Evolutionary conservation across 2,888 invertebrate genomes (phyloP).

Genomic region (Itoplectis maculator): DNA sequence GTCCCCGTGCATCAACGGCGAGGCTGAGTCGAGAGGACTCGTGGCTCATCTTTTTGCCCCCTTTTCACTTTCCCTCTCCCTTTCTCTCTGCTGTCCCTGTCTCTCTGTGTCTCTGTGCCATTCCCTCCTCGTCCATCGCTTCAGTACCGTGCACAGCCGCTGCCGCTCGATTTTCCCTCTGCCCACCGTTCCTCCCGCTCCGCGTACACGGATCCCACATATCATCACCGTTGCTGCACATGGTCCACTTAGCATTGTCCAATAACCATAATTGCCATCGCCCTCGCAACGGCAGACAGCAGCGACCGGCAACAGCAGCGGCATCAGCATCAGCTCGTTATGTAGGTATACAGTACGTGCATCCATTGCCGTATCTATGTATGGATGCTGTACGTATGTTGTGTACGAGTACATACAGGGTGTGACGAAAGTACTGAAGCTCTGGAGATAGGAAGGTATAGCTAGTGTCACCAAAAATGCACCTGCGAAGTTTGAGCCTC

Average conservation of each 20-base stretch:
- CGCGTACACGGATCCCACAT: slow-evolving; percentile 61
- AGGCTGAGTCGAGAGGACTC: slow-evolving; percentile 18
- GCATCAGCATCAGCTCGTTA: slow-evolving; percentile 40
- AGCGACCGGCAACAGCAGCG: slow-evolving; percentile 53
- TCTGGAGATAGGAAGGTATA: too few species aligned
- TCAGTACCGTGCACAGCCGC: neutral
- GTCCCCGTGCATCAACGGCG: slow-evolving; percentile 39
- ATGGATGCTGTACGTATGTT: too few species aligned
- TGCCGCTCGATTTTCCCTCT: neutral
- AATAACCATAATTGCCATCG: slow-evolving; percentile 72
- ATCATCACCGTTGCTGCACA: slow-evolving; percentile 67
- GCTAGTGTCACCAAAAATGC: too few species aligned
- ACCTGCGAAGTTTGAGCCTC: too few species aligned
- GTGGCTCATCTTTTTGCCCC: slow-evolving; percentile 36
- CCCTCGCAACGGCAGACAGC: slow-evolving; percentile 55
- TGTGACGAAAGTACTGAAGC: too few species aligned
- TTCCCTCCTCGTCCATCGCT: neutral
- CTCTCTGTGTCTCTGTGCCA: neutral
- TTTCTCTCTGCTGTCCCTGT: slow-evolving; percentile 32
- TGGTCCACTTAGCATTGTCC: slow-evolving; percentile 73
- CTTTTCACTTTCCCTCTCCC: slow-evolving; percentile 25
- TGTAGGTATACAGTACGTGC: slow-evolving; percentile 15
- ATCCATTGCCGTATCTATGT: slow-evolving; percentile 6
- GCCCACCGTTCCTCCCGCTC: neutral
- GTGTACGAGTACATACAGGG: too few species aligned